Conservation (phyloP, 1,140 invertebrate genomes). For the Zaprionus vittiger region DNA sequence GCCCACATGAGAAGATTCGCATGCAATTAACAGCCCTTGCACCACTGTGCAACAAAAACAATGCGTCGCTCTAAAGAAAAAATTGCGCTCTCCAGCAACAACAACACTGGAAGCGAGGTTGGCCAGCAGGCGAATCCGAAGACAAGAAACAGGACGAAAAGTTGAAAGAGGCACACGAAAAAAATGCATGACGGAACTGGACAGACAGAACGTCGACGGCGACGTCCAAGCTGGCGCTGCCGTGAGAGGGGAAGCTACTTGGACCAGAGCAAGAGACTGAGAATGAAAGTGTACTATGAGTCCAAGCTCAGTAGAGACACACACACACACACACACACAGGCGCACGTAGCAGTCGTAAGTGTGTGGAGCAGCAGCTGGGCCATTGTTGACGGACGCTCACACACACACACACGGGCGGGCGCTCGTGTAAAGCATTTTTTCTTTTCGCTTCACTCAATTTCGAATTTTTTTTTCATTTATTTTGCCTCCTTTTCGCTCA, state of each 20-base stretch:
- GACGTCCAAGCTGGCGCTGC: conserved; percentile 6
- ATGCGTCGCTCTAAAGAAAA: conserved; percentile 65
- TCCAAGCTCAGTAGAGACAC: conserved; percentile 31
- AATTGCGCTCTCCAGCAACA: conserved; percentile 61
- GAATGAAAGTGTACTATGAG: conserved; percentile 75
- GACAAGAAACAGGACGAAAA: conserved; percentile 82
- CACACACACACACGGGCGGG: conserved; percentile 31
- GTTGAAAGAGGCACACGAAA: conserved; percentile 58
- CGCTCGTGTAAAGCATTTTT: conserved; percentile 50
- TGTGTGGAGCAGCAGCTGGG: conserved; percentile 56
- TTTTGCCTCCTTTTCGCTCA: conserved; percentile 63
- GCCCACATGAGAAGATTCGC: neutral
- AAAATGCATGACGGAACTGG: conserved; percentile 75
- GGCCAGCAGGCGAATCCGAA: conserved; percentile 71
- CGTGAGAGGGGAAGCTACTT: conserved; percentile 49
- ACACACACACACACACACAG: conserved; percentile 12
- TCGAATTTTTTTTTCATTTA: conserved; percentile 71
- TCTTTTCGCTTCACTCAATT: conserved; percentile 80
- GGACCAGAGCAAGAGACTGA: conserved; percentile 52
- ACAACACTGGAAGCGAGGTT: conserved; percentile 33
- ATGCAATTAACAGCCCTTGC: neutral
- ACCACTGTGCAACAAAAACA: conserved; percentile 76
- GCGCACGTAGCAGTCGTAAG: conserved; percentile 20
- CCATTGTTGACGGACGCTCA: conserved; percentile 69
- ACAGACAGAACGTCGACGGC: conserved; percentile 67